phyloP scores from a whole-genome alignment of 2,888 invertebrate species.

The Minunthozetes semirufus region DNA sequence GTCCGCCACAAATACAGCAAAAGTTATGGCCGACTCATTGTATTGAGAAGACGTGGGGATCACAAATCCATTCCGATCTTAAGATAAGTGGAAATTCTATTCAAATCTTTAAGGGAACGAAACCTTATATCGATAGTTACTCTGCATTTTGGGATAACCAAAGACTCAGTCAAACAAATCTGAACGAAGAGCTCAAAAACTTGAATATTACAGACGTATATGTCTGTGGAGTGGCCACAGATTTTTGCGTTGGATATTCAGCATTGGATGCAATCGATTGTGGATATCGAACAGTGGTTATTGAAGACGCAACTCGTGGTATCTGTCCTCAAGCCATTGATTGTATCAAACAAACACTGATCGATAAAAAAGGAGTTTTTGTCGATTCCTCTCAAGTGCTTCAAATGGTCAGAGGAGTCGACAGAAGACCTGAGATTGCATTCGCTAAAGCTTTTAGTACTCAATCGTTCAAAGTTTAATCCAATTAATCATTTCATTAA shows the following conservation, averaged over 20 bases:
- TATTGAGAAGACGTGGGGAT: slow-evolving; percentile 90
- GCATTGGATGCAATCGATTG: slow-evolving; percentile 58
- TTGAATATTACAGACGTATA: slow-evolving; percentile 82
- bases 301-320: slow-evolving; percentile 85
- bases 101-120: slow-evolving; percentile 82
- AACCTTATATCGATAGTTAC: slow-evolving; percentile 92
- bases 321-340: slow-evolving; percentile 50
- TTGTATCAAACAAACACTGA: neutral
- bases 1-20: slow-evolving; percentile 67
- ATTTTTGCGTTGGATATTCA: slow-evolving; percentile 72
- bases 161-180: slow-evolving; percentile 75
- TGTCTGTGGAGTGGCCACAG: slow-evolving; percentile 88
- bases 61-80: slow-evolving; percentile 80
- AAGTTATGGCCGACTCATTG: slow-evolving; percentile 93
- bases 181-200: slow-evolving; percentile 69
- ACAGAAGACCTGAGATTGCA: slow-evolving; percentile 77
- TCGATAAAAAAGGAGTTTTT: slow-evolving; percentile 65
- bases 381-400: slow-evolving; percentile 65
- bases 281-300: slow-evolving; percentile 77
- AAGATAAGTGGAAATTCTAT: slow-evolving; percentile 63
- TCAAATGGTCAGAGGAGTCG: slow-evolving; percentile 74
- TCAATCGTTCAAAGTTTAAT: neutral
- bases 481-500: neutral
- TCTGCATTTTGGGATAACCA: slow-evolving; percentile 98
- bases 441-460: neutral